Conservation (phyloP, 2,797 vertebrate genomes). For the Bovichtus diacanthus region DNA sequence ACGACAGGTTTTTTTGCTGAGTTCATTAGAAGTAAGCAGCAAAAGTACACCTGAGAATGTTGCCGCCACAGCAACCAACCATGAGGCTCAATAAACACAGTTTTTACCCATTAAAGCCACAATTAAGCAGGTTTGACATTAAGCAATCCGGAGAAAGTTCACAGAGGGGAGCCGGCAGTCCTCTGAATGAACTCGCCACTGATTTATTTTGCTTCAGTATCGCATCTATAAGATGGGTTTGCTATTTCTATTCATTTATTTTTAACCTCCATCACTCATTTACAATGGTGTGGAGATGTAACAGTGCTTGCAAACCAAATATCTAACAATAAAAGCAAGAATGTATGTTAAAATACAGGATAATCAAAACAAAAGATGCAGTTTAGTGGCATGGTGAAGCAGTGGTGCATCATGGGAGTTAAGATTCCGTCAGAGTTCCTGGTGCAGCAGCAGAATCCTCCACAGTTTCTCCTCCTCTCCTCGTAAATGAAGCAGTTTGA, state of each 20-base stretch:
- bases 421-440: too few species aligned
- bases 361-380: too few species aligned
- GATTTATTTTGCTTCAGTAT: constrained; percentile 74
- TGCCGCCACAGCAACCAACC: constrained; percentile 62
- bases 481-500: too few species aligned
- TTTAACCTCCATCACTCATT: too few species aligned
- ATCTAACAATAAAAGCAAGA: too few species aligned
- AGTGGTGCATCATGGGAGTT: too few species aligned
- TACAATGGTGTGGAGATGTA: too few species aligned
- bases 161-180: constrained; percentile 39
- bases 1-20: constrained; percentile 74
- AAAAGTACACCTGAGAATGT: constrained; percentile 62
- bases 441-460: too few species aligned
- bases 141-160: constrained; percentile 57
- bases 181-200: constrained; percentile 23
- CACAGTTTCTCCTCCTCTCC: too few species aligned
- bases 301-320: too few species aligned
- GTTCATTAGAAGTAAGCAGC: constrained; percentile 79
- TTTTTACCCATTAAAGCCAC: constrained; percentile 69
- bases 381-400: too few species aligned
- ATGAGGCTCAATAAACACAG: constrained; percentile 71
- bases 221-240: constrained; percentile 82
- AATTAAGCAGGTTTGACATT: constrained; percentile 58
- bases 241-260: background rate
- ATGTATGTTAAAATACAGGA: too few species aligned